Evolutionary conservation across 2,113 vertebrate genomes (phyloP).

Genomic region (Pagrus major): DNA sequence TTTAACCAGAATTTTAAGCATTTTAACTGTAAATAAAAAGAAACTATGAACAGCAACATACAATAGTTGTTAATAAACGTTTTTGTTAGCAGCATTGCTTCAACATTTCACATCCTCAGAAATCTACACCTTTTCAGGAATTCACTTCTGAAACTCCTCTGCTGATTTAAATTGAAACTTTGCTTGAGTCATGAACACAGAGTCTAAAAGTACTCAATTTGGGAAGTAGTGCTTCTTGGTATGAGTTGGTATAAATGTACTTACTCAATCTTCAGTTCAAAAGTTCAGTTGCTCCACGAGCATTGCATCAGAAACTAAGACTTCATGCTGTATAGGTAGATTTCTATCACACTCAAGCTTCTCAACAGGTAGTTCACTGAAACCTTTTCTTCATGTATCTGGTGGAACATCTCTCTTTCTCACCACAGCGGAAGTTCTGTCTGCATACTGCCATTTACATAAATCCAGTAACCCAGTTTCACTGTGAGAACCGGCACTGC

Average conservation of each 20-base stretch:
- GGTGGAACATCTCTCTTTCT: not conserved
- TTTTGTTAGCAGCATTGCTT: not conserved
- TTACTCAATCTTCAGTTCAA: not conserved
- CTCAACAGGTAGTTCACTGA: not conserved
- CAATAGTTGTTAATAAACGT: not conserved
- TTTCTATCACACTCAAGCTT: not conserved
- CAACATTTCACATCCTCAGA: not conserved
- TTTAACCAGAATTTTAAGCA: no score
- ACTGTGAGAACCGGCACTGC: constrained; percentile 37
- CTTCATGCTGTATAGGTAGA: not conserved
- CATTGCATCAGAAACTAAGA: not conserved
- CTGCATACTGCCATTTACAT: constrained; percentile 42
- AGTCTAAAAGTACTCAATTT: not conserved
- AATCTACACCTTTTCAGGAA: constrained; percentile 7
- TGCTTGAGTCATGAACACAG: not conserved
- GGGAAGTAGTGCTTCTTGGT: constrained; percentile 8
- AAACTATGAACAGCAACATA: no score
- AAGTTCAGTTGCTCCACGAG: not conserved
- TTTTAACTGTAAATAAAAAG: no score
- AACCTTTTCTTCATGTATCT: constrained; percentile 30
- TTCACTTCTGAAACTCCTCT: not conserved
- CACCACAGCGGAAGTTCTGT: constrained; percentile 21
- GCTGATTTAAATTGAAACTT: constrained; percentile 9
- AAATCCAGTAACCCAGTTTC: constrained; percentile 38
- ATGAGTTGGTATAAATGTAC: not conserved